Conservation (phyloP, 2,888 invertebrate genomes). For the Sarcophaga subvicina region DNA sequence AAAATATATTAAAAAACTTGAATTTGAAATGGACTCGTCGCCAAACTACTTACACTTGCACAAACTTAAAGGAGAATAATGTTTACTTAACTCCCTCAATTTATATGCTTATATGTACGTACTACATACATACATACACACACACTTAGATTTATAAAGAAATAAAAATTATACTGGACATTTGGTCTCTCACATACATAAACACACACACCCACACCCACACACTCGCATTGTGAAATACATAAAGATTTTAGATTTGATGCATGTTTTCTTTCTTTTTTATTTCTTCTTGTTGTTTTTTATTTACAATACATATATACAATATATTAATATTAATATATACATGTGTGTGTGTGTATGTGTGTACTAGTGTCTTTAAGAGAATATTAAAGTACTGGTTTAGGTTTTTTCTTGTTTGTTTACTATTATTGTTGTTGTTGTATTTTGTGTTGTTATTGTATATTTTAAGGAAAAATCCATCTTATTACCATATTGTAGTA, state of each 20-base stretch:
- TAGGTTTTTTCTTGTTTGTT: not conserved
- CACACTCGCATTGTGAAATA: not conserved
- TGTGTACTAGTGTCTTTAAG: not conserved
- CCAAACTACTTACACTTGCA: conserved; percentile 61
- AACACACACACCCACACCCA: not conserved
- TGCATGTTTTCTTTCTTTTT: conserved; percentile 11
- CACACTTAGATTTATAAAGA: not conserved
- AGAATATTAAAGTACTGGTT: not conserved
- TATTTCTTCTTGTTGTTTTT: not conserved
- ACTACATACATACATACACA: not conserved
- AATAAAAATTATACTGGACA: conserved; percentile 1
- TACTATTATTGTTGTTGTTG: not conserved
- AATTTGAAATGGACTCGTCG: conserved; percentile 66
- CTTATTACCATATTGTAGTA: conserved; percentile 64
- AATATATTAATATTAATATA: conserved; percentile 2
- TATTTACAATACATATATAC: not conserved
- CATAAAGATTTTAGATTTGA: conserved; percentile 15
- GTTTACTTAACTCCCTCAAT: conserved; percentile 57
- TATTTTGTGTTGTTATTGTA: conserved; percentile 20
- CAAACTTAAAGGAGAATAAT: conserved; percentile 26
- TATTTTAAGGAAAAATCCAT: conserved; percentile 38
- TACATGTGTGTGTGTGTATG: not conserved
- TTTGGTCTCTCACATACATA: not conserved
- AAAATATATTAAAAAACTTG: conserved; percentile 37
- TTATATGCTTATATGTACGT: conserved; percentile 5